Evolutionary conservation across 2,888 invertebrate species (phyloP).

Genomic region (Lordiphosa fenestrarum): DNA sequence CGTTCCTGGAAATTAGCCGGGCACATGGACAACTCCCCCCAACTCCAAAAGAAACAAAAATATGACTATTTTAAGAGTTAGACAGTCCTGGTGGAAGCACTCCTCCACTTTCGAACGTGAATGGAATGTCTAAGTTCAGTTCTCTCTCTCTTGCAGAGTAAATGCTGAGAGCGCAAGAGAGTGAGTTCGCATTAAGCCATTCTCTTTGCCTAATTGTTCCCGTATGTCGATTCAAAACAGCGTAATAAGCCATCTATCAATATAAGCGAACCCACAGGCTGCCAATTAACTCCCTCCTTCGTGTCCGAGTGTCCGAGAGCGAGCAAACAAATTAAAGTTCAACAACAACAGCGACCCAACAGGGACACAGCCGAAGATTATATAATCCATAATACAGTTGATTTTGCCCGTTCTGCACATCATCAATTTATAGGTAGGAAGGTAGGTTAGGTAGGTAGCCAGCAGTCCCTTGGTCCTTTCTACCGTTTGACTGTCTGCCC

Average conservation of each 20-base stretch:
- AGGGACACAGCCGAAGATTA: constrained; percentile 16
- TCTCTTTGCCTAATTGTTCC: constrained; percentile 21
- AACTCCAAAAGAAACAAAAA: neutral
- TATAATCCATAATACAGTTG: constrained; percentile 49
- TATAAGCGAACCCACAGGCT: constrained; percentile 9
- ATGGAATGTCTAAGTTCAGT: too few species aligned
- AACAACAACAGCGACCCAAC: constrained; percentile 5
- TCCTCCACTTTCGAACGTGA: too few species aligned
- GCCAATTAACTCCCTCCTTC: constrained; percentile 44
- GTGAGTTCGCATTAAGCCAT: too few species aligned
- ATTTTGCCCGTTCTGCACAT: constrained; percentile 45
- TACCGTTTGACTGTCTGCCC: constrained; percentile 54
- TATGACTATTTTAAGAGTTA: neutral
- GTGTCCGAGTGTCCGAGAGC: constrained; percentile 1
- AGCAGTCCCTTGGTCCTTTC: constrained; percentile 8
- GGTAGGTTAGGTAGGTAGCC: constrained; percentile 19
- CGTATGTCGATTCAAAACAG: constrained; percentile 31
- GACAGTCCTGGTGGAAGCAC: neutral
- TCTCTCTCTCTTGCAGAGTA: too few species aligned
- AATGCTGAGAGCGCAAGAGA: too few species aligned
- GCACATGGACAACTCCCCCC: constrained; percentile 19
- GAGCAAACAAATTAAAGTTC: constrained; percentile 47
- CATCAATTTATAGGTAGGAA: constrained; percentile 46
- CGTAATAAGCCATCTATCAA: constrained; percentile 40
- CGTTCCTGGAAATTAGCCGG: constrained; percentile 64